Percentiles rank a stretch among this genome's conserved stretches.
These are phyloP conservation scores for Psittacula cyanocephala DNA, from an alignment of 2,113 vertebrate species.

Conservation along the genomic window DNA sequence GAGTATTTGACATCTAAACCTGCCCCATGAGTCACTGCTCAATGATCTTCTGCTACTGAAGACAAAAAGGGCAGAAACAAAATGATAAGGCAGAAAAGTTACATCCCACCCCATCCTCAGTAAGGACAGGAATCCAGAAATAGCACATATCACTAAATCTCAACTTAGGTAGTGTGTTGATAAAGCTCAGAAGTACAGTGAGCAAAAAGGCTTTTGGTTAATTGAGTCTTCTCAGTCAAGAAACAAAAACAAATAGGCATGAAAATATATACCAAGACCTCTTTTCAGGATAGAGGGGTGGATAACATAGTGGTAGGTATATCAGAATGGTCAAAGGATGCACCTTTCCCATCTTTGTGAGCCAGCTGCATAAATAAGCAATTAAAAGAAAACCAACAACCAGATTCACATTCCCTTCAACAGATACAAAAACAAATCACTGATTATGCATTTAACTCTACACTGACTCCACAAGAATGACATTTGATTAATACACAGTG, in stretches of 20 bases:
- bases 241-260: background rate
- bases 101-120: background rate
- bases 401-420: background rate
- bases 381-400: background rate
- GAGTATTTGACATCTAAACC: background rate
- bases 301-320: background rate
- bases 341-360: background rate
- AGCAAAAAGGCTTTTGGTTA: background rate
- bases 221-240: background rate
- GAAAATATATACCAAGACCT: background rate
- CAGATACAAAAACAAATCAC: background rate
- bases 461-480: background rate
- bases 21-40: background rate
- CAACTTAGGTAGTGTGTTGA: background rate
- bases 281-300: background rate
- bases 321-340: background rate
- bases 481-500: slow-evolving; percentile 29
- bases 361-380: background rate
- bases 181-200: background rate
- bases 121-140: background rate
- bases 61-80: background rate
- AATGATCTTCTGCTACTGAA: background rate
- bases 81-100: background rate
- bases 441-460: background rate
- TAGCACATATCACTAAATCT: background rate